A percentile compares a stretch with the other conserved stretches of the same genome.
These are phyloP conservation scores for Rhinogobio ventralis DNA, from an alignment of 2,797 vertebrate genomes.

Conservation along the genomic window DNA sequence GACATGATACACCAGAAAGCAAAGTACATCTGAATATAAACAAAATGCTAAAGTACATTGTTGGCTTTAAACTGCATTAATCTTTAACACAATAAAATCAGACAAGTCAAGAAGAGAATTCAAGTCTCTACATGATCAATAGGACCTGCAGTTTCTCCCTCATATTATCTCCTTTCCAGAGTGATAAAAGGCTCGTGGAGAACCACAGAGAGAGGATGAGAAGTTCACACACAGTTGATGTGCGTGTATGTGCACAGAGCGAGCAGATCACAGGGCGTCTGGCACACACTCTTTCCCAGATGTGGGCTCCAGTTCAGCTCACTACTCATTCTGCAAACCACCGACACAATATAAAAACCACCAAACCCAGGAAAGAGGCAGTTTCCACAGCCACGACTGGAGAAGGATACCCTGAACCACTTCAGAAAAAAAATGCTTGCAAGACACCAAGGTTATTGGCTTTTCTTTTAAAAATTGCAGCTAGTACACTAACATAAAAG, in stretches of 20 bases:
- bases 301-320: constrained; percentile 18
- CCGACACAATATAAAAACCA: neutral
- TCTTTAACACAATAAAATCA: neutral
- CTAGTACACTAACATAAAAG: neutral
- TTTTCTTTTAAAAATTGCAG: neutral
- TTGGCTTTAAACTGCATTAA: constrained; percentile 12
- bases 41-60: neutral
- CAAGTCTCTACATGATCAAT: constrained; percentile 20
- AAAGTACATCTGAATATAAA: neutral
- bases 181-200: constrained; percentile 25
- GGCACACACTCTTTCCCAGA: constrained; percentile 35
- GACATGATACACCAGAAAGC: neutral
- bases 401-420: neutral
- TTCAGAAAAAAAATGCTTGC: neutral
- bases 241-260: neutral
- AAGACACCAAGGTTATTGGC: constrained; percentile 15
- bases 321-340: constrained; percentile 3
- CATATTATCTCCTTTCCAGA: constrained; percentile 27
- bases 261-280: constrained; percentile 26
- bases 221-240: neutral
- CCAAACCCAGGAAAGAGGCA: neutral
- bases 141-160: neutral
- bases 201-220: constrained; percentile 13
- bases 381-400: neutral
- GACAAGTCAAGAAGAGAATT: neutral